Conservation (phyloP, 2,113 vertebrate genomes). For the Corapipo altera region DNA sequence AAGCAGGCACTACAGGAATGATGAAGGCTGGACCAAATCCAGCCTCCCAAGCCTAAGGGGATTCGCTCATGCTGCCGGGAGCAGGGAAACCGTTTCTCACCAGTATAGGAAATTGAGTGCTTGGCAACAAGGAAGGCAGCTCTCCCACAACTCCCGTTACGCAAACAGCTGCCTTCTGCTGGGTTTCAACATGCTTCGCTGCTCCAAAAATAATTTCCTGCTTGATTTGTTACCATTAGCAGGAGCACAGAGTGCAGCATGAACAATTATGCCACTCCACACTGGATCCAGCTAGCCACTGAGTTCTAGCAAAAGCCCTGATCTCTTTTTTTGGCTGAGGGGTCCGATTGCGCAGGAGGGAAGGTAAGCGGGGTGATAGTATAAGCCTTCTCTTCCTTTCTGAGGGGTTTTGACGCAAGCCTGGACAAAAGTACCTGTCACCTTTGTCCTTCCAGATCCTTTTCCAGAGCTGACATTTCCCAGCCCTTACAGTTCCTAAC, state of each 20-base stretch:
- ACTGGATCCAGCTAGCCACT: background rate
- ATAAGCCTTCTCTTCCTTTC: background rate
- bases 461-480: constrained; percentile 1
- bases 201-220: constrained; percentile 72
- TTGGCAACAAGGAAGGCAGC: constrained; percentile 51
- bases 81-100: constrained; percentile 32
- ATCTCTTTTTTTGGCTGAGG: background rate
- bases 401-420: background rate
- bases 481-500: background rate
- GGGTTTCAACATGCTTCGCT: constrained; percentile 49
- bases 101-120: constrained; percentile 3
- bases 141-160: constrained; percentile 54
- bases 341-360: accelerated
- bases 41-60: background rate
- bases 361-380: background rate
- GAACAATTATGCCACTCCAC: accelerated
- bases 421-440: background rate
- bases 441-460: background rate
- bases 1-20: background rate
- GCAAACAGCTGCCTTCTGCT: constrained; percentile 63
- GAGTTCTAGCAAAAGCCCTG: background rate
- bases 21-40: constrained; percentile 5
- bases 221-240: constrained; percentile 53
- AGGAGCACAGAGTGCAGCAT: background rate
- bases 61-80: background rate